A percentile compares a stretch with the other conserved stretches of the same genome.
These are phyloP conservation scores for Brachionus manjavacas DNA, from an alignment of 1,140 invertebrate species.

Conservation along the genomic window DNA sequence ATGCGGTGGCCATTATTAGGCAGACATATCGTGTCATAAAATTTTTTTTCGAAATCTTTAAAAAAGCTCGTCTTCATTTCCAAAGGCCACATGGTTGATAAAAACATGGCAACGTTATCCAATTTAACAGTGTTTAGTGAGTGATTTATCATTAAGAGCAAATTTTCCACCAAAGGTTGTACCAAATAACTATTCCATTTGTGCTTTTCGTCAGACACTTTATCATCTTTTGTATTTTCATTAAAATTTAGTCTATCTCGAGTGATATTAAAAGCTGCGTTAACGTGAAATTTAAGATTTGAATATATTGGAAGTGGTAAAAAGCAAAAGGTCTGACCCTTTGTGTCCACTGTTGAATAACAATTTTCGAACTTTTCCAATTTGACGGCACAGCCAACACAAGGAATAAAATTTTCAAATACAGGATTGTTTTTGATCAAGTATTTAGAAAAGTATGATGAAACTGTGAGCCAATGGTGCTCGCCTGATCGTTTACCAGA, in stretches of 20 bases:
- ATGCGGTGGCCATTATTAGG: neutral
- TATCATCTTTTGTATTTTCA: slow-evolving; percentile 2
- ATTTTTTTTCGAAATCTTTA: neutral
- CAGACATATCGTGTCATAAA: neutral
- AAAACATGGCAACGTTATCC: neutral
- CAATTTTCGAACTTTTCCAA: slow-evolving; percentile 8
- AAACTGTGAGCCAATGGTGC: slow-evolving; percentile 43
- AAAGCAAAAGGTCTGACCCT: slow-evolving; percentile 51
- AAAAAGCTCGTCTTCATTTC: neutral
- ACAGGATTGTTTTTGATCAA: slow-evolving; percentile 40
- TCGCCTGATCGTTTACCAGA: neutral
- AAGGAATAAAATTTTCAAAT: slow-evolving; percentile 46
- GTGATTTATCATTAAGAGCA: neutral
- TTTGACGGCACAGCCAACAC: slow-evolving; percentile 48
- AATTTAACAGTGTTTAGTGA: neutral
- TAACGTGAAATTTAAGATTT: slow-evolving; percentile 50
- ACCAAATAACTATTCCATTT: slow-evolving; percentile 21
- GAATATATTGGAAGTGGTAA: slow-evolving; percentile 50
- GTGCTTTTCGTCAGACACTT: neutral
- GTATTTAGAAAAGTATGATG: slow-evolving; percentile 40
- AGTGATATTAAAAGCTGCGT: slow-evolving; percentile 53
- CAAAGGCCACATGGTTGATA: neutral
- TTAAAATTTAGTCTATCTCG: slow-evolving; percentile 43
- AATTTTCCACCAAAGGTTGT: neutral
- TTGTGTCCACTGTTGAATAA: slow-evolving; percentile 16